Evolutionary conservation across 1,140 invertebrate genomes (phyloP).

Genomic region (Nasonia giraulti): DNA sequence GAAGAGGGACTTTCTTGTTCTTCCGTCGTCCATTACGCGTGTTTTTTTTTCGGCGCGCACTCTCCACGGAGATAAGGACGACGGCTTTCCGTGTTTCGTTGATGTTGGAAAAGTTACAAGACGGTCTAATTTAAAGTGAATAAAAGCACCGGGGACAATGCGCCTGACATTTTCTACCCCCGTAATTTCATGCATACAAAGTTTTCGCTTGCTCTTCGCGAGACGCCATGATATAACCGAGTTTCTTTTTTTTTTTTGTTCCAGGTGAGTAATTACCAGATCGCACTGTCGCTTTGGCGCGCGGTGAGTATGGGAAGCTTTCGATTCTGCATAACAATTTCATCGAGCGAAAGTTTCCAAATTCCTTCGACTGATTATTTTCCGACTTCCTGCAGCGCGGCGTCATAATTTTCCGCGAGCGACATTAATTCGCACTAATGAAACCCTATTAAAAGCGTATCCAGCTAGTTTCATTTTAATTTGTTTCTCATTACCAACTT

Average conservation of each 20-base stretch:
- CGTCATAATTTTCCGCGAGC: neutral
- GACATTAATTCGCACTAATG: slow-evolving; percentile 37
- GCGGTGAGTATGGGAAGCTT: neutral
- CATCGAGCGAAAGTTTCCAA: neutral
- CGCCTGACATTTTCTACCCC: neutral
- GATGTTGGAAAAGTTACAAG: slow-evolving; percentile 1
- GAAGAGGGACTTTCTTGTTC: neutral
- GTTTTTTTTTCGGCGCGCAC: neutral
- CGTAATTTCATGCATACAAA: no score
- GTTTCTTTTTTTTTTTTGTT: neutral
- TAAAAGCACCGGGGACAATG: neutral
- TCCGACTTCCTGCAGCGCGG: neutral
- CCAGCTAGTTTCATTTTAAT: slow-evolving; percentile 25
- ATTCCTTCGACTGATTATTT: neutral
- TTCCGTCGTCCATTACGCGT: neutral
- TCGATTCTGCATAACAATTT: no score
- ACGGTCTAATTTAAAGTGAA: neutral
- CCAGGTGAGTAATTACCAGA: slow-evolving; percentile 25
- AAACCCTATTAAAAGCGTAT: slow-evolving; percentile 14
- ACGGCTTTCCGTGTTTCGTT: neutral
- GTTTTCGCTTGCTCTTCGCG: no score
- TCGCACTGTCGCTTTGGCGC: neutral
- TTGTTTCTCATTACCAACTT: neutral
- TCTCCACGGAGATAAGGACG: neutral
- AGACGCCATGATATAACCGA: no score